phyloP scores from a whole-genome alignment of 2,797 vertebrate genomes.

The Echeneis naucrates region DNA sequence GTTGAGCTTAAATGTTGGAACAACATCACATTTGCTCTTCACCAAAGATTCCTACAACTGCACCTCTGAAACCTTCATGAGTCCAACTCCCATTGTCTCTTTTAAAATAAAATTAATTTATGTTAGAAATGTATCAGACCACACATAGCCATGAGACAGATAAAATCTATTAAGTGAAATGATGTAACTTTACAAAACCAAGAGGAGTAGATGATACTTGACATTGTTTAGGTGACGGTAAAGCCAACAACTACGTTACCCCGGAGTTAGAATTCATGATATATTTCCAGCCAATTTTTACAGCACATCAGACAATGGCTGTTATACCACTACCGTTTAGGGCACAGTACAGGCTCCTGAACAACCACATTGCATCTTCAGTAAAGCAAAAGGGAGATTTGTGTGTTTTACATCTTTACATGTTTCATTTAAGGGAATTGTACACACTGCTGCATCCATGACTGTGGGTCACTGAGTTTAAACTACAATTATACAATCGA shows the following conservation, averaged over 20 bases:
- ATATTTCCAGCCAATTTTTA: background rate
- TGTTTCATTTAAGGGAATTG: background rate
- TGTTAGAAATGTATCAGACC: background rate
- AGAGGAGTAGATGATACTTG: background rate
- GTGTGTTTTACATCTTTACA: too few relatives aligned
- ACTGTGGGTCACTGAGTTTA: background rate
- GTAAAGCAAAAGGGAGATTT: too few relatives aligned
- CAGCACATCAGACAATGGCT: conserved; percentile 12
- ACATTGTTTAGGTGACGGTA: background rate
- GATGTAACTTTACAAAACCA: background rate
- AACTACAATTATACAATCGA: conserved; percentile 6
- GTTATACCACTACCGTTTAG: conserved; percentile 4
- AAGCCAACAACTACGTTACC: background rate
- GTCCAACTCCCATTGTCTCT: too few relatives aligned
- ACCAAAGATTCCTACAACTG: background rate
- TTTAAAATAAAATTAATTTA: too few relatives aligned
- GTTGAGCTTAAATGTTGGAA: background rate
- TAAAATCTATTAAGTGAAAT: background rate
- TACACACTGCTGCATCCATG: background rate
- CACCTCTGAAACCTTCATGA: background rate
- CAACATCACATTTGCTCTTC: too few relatives aligned
- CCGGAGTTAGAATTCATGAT: background rate
- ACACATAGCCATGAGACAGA: background rate
- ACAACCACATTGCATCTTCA: too few relatives aligned
- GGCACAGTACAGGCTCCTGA: too few relatives aligned